A percentile compares a stretch with the other conserved stretches of the same genome.
Evolutionary conservation across 37 sponge, comb jelly and placozoan genomes (phyloP).

Genomic region (Eunapius fragilis): DNA sequence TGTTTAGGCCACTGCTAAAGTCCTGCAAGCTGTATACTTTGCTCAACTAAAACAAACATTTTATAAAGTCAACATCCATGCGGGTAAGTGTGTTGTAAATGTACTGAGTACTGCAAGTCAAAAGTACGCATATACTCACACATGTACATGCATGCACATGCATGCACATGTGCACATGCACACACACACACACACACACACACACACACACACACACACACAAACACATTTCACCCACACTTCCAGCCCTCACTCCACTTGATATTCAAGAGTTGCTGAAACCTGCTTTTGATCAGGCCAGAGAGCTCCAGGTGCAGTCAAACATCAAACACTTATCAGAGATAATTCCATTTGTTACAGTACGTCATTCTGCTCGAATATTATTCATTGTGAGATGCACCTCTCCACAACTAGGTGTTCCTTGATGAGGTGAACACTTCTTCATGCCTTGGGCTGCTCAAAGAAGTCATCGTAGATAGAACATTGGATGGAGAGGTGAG

Average conservation of each 20-base stretch:
- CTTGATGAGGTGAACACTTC: slow-evolving; percentile 94
- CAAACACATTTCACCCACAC: too few relatives aligned
- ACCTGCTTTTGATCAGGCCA: slow-evolving; percentile 56
- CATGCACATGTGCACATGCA: too few relatives aligned
- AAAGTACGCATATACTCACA: too few relatives aligned
- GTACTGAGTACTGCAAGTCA: too few relatives aligned
- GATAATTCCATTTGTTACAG: neutral
- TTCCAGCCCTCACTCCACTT: slow-evolving; percentile 69
- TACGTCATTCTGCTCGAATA: neutral
- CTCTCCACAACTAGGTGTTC: slow-evolving; percentile 61
- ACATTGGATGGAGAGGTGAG: slow-evolving; percentile 84
- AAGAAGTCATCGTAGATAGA: slow-evolving; percentile 85
- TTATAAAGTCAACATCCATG: slow-evolving; percentile 77
- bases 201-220: too few relatives aligned
- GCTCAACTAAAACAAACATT: slow-evolving; percentile 57
- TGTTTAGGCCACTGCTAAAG: slow-evolving; percentile 35
- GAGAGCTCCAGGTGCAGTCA: neutral
- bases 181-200: too few relatives aligned
- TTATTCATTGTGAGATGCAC: neutral
- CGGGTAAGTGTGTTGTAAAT: slow-evolving; percentile 2
- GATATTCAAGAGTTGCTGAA: slow-evolving; percentile 50
- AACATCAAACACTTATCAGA: neutral
- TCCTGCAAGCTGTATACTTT: slow-evolving; percentile 45
- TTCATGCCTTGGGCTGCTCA: slow-evolving; percentile 89
- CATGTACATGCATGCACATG: too few relatives aligned